Percentiles rank a stretch among this genome's conserved stretches.
Conservation (phyloP, 1,140 invertebrate species). For the Lysiphlebus fabarum region DNA sequence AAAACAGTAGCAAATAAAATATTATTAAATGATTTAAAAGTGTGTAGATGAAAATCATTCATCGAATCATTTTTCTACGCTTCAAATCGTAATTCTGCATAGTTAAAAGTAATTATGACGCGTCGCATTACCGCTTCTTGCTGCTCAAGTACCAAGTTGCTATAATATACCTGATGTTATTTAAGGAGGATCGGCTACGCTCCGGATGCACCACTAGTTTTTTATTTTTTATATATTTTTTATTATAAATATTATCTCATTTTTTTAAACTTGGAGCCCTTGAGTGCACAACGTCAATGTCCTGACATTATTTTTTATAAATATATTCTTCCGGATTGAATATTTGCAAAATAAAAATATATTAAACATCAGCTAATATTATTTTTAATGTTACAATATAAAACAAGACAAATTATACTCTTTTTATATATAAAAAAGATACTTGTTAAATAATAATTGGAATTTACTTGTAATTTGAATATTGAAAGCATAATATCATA, state of each 20-base stretch:
- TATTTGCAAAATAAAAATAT: too few species aligned
- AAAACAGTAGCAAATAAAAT: too few species aligned
- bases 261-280: slow-evolving; percentile 1
- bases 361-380: too few species aligned
- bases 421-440: too few species aligned
- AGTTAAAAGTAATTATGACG: slow-evolving; percentile 37
- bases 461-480: too few species aligned
- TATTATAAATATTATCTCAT: too few species aligned
- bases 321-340: not conserved
- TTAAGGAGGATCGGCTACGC: slow-evolving; percentile 28
- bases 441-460: too few species aligned
- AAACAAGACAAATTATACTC: too few species aligned
- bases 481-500: too few species aligned
- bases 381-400: too few species aligned
- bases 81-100: slow-evolving; percentile 29
- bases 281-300: slow-evolving; percentile 25
- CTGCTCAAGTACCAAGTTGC: slow-evolving; percentile 1
- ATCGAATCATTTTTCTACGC: slow-evolving; percentile 10
- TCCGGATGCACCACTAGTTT: slow-evolving; percentile 34
- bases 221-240: not conserved
- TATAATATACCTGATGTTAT: too few species aligned
- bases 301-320: slow-evolving; percentile 2
- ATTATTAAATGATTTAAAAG: not conserved
- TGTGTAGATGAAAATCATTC: not conserved
- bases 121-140: slow-evolving; percentile 31